A percentile compares a stretch with the other conserved stretches of the same genome.
phyloP scores from a whole-genome alignment of 37 sponge, comb jelly and placozoan species.

The Hormiphora californensis region DNA sequence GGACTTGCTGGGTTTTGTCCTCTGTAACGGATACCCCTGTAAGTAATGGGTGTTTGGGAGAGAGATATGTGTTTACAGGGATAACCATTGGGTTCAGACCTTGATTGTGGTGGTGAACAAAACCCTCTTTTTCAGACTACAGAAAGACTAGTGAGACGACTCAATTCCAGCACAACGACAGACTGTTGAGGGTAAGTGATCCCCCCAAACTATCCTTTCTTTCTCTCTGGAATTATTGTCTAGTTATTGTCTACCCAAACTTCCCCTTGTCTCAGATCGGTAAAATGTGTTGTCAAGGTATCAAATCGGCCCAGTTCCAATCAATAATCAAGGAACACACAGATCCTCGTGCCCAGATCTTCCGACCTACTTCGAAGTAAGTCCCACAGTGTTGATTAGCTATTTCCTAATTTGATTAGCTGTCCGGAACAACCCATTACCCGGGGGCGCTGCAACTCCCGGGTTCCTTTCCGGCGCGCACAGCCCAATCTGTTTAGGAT shows the following conservation, averaged over 20 bases:
- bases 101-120: no score
- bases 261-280: not conserved
- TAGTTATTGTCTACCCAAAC: no score
- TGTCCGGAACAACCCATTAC: no score
- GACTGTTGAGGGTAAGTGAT: not conserved
- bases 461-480: no score
- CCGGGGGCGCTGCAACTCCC: no score
- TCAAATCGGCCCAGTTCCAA: not conserved
- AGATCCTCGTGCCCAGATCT: not conserved
- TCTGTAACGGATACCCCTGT: slow-evolving; percentile 14
- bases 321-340: not conserved
- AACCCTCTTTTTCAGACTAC: not conserved
- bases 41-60: not conserved
- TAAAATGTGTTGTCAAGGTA: slow-evolving; percentile 5
- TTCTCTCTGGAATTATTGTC: no score
- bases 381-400: no score
- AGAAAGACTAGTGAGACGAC: not conserved
- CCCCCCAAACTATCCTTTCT: no score
- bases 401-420: no score
- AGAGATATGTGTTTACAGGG: no score
- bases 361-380: slow-evolving; percentile 17
- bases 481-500: no score
- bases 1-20: not conserved
- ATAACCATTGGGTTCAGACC: no score
- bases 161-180: not conserved